Evolutionary conservation across 2,888 invertebrate genomes (phyloP), one percentile per base, ranked within the genome.

Genomic region (Tricholauxania praeusta): DNA sequence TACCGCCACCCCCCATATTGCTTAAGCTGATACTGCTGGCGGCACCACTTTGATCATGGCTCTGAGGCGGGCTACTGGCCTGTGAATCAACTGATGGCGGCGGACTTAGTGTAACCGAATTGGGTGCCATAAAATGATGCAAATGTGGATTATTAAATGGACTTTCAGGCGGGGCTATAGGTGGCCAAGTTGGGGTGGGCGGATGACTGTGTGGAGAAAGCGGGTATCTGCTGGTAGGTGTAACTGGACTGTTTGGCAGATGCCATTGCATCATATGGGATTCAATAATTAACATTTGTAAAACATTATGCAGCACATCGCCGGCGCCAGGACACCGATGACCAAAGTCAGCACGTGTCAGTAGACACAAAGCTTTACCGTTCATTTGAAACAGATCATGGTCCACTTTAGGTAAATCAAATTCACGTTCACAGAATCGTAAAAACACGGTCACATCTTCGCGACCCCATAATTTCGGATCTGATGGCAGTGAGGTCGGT

Each of bases 381-480:
- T 97, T 97, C 96, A 97, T 97, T 89, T 96, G 96, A 87, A 97
- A 97, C 88, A 95, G 92, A 84, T 97, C 96, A 91, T 95, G 93
- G 85, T 96, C 96, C 85, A 97, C 94, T 80, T 94, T 93, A 69
- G 96, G 96, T 79, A 97, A 89, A 87, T 96, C 96, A 86, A 96
- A 97, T 88, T 96, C 96, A 78, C 95, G 90, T 87, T 97, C 96
- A 79, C 96, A 95, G 93, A 96, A 97, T 84, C 94, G 92, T 66
- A 97, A 89, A 87, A 97, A 97, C 70, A 93, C 91, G 62, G 91
- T 90, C 22, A 97, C 97, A 85, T 97, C 96, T 79, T 96, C 96
- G 79, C 97, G 91, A 72, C 93, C 93, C 97, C 97, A 97, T 65
- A 94, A 88, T 81, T 96, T 90, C 12, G 97, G 97, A 89, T 97